These are phyloP conservation scores for Antennarius maculatus DNA, from an alignment of 2,797 vertebrate genomes.

Conservation along the genomic window DNA sequence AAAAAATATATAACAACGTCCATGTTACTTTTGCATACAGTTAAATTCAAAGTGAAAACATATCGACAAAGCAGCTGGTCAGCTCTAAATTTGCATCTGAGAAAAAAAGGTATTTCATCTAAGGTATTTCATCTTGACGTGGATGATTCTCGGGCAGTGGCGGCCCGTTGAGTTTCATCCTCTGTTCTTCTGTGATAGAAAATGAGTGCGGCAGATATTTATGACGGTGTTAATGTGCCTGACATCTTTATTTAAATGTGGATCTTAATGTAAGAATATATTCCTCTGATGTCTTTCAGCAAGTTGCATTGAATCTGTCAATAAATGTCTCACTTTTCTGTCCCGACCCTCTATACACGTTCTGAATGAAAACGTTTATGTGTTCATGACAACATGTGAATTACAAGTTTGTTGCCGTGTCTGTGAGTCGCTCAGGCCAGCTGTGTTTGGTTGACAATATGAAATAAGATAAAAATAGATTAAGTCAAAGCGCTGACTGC, in stretches of 20 bases:
- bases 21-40: conserved; percentile 87
- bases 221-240: conserved; percentile 74
- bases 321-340: conserved; percentile 27
- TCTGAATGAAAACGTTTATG: conserved; percentile 54
- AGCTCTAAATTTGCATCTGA: conserved; percentile 81
- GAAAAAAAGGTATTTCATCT: conserved; percentile 69
- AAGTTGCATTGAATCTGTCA: conserved; percentile 50
- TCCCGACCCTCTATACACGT: conserved; percentile 39
- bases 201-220: conserved; percentile 69
- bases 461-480: conserved; percentile 81
- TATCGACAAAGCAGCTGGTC: conserved; percentile 84
- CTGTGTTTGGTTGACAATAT: conserved; percentile 78
- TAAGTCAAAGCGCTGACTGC: conserved; percentile 71
- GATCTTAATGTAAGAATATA: conserved; percentile 66
- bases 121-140: conserved; percentile 61
- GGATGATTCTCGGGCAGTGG: conserved; percentile 47
- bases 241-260: conserved; percentile 82
- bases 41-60: conserved; percentile 82
- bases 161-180: conserved; percentile 45
- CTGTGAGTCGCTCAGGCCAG: conserved; percentile 70
- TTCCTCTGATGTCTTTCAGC: conserved; percentile 48
- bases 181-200: conserved; percentile 56
- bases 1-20: conserved; percentile 87
- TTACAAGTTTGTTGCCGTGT: conserved; percentile 57
- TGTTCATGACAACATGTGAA: conserved; percentile 58